Percentiles rank a stretch among this genome's conserved stretches.
These are phyloP conservation scores for Apotomis capreana DNA, from an alignment of 2,888 invertebrate genomes.

Conservation along the genomic window DNA sequence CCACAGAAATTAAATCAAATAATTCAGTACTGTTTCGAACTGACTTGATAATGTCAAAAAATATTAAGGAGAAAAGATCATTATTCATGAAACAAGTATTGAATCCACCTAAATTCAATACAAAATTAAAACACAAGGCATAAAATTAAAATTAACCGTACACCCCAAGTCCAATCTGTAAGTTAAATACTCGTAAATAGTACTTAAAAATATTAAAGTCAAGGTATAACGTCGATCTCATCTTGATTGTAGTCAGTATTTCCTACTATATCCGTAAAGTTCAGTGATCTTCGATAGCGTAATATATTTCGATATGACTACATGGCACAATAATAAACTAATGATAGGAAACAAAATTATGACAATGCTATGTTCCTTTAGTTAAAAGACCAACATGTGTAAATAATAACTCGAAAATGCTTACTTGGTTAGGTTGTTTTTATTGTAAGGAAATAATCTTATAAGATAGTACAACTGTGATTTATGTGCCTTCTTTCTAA, in stretches of 20 bases:
- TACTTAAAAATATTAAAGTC: conserved; percentile 50
- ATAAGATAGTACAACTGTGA: conserved; percentile 58
- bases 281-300: not conserved
- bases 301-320: not conserved
- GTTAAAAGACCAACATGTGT: not conserved
- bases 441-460: conserved; percentile 11
- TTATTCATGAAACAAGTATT: conserved; percentile 84
- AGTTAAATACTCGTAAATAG: conserved; percentile 41
- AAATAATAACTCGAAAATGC: not conserved
- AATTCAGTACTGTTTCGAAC: conserved; percentile 37
- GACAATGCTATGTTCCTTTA: not conserved
- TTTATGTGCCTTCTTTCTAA: conserved; percentile 64
- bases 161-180: not conserved
- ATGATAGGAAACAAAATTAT: not conserved
- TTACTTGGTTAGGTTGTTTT: not conserved
- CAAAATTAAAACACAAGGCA: conserved; percentile 72
- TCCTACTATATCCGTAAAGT: conserved; percentile 43
- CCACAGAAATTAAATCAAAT: conserved; percentile 43
- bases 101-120: conserved; percentile 82
- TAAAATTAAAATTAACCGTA: conserved; percentile 43
- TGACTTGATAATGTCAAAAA: conserved; percentile 58
- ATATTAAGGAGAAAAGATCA: conserved; percentile 79
- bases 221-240: conserved; percentile 65
- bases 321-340: not conserved
- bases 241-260: conserved; percentile 60